These are phyloP conservation scores for Penaeus vannamei DNA, from an alignment of 1,140 invertebrate genomes.

Conservation along the genomic window DNA sequence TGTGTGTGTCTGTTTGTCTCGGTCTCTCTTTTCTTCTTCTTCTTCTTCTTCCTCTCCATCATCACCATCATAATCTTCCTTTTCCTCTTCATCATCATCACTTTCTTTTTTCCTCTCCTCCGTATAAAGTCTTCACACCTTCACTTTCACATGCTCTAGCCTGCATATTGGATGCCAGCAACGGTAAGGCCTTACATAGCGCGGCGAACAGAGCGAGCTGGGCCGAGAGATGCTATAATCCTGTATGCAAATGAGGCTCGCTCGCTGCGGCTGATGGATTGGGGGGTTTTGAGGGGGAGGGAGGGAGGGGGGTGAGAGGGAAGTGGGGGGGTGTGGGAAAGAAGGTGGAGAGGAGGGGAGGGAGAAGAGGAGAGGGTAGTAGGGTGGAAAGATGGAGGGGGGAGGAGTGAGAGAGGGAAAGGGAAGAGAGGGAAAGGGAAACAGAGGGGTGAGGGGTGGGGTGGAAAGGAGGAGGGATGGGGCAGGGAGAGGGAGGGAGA, in stretches of 20 bases:
- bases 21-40: too few species aligned
- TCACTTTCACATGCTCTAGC: background rate
- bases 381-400: background rate
- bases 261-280: background rate
- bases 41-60: background rate
- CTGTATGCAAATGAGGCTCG: background rate
- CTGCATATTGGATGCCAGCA: background rate
- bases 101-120: background rate
- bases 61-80: background rate
- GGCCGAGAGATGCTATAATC: too few species aligned
- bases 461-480: too few species aligned
- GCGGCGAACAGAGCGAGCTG: too few species aligned
- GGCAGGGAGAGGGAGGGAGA: too few species aligned
- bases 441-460: background rate
- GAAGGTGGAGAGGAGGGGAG: background rate
- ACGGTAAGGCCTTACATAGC: too few species aligned
- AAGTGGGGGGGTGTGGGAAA: background rate
- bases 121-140: background rate
- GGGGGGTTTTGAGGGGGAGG: background rate
- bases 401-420: background rate
- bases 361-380: background rate
- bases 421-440: background rate
- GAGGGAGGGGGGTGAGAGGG: background rate
- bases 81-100: background rate
- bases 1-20: too few species aligned